phyloP scores from a whole-genome alignment of 2,888 invertebrate species.

The Cheilosia soror region DNA sequence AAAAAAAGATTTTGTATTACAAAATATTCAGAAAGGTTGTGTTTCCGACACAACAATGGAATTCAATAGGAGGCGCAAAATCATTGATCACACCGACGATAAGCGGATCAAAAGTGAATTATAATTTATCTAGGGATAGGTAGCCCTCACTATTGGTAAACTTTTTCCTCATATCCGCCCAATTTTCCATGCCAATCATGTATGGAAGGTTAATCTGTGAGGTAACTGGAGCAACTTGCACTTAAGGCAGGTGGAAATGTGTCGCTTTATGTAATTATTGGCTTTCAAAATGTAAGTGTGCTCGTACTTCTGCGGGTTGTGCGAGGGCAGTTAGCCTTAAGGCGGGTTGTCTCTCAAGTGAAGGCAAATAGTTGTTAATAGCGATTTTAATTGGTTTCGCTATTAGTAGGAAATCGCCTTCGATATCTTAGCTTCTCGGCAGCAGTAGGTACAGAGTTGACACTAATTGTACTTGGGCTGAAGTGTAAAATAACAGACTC shows the following conservation, averaged over 20 bases:
- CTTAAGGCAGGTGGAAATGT: conserved; percentile 54
- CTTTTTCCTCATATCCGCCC: conserved; percentile 41
- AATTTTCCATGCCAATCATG: conserved; percentile 60
- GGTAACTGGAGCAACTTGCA: conserved; percentile 32
- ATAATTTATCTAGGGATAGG: not conserved
- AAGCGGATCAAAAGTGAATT: conserved; percentile 64
- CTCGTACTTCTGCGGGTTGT: not conserved
- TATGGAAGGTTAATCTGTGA: conserved; percentile 3
- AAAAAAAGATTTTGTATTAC: conserved; percentile 11
- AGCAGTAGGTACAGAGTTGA: not conserved
- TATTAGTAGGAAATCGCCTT: not conserved
- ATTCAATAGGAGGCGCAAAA: conserved; percentile 56
- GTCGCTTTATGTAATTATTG: conserved; percentile 54
- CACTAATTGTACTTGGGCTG: conserved; percentile 36
- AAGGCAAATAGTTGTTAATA: conserved; percentile 22
- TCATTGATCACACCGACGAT: conserved; percentile 52
- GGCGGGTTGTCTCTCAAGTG: conserved; percentile 26
- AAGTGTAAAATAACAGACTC: conserved; percentile 31
- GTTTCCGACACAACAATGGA: conserved; percentile 57
- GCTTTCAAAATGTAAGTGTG: conserved; percentile 12
- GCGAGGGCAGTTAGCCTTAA: not conserved
- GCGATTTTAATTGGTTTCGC: conserved; percentile 17
- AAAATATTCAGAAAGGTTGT: conserved; percentile 21
- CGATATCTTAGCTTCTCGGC: conserved; percentile 2
- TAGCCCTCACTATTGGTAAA: conserved; percentile 1